These are phyloP conservation scores for Cyprinella venusta DNA, from an alignment of 2,797 vertebrate genomes.

Conservation along the genomic window DNA sequence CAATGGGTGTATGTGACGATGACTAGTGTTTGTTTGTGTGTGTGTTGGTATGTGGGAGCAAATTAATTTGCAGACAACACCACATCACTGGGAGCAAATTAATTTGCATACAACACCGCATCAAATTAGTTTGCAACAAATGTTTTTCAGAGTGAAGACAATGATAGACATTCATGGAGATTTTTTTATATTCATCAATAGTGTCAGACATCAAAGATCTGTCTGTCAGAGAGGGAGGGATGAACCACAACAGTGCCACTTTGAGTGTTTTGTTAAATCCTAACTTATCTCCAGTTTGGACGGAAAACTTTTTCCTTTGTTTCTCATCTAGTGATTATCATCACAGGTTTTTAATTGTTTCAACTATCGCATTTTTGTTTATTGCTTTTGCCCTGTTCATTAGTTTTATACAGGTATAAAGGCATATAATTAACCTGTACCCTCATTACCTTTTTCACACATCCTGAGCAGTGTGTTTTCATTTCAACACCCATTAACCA, in stretches of 20 bases:
- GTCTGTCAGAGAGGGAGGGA: slow-evolving; percentile 1
- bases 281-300: not conserved
- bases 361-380: not conserved
- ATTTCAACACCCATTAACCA: not conserved
- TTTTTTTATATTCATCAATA: slow-evolving; percentile 29
- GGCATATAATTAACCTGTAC: not conserved
- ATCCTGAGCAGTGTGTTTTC: not conserved
- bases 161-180: slow-evolving; percentile 24
- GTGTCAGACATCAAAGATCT: slow-evolving; percentile 31
- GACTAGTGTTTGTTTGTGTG: slow-evolving; percentile 33
- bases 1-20: slow-evolving; percentile 17
- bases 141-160: slow-evolving; percentile 27
- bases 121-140: slow-evolving; percentile 33
- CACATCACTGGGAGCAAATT: slow-evolving; percentile 17
- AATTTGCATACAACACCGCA: slow-evolving; percentile 24
- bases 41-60: not conserved
- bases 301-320: not conserved
- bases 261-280: not conserved
- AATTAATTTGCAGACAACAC: slow-evolving; percentile 28
- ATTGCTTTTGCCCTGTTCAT: not conserved
- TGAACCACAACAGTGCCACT: not conserved
- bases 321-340: not conserved
- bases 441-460: not conserved
- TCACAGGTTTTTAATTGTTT: not conserved
- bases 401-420: not conserved